These are phyloP conservation scores for Spea bombifrons DNA, from an alignment of 2,113 vertebrate species.

Conservation along the genomic window DNA sequence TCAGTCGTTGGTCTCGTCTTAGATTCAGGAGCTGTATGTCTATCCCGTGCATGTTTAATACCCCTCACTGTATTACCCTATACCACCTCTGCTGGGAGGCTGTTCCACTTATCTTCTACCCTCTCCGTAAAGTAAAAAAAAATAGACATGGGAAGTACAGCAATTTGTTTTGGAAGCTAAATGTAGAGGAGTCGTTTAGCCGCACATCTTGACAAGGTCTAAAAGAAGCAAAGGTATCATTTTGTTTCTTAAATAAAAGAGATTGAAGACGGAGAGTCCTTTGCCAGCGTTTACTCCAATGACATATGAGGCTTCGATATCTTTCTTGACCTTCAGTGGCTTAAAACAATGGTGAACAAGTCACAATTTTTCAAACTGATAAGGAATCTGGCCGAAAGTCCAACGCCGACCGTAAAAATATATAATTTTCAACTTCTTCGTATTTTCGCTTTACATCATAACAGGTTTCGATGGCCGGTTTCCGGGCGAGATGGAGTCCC, in stretches of 20 bases:
- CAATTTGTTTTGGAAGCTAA: too few relatives aligned
- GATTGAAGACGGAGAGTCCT: background rate
- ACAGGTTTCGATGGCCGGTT: too few relatives aligned
- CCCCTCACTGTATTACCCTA: too few relatives aligned
- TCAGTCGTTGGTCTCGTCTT: too few relatives aligned
- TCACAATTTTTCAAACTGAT: background rate
- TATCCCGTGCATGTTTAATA: too few relatives aligned
- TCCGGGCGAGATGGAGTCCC: too few relatives aligned
- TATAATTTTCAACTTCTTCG: too few relatives aligned
- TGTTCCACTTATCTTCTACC: too few relatives aligned
- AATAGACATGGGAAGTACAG: background rate
- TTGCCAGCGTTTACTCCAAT: background rate
- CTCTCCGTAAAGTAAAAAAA: background rate
- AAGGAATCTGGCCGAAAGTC: background rate
- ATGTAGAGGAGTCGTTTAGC: background rate
- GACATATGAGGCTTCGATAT: background rate
- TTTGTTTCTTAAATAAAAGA: background rate
- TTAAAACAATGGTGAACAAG: background rate
- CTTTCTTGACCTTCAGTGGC: background rate
- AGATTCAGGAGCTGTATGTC: too few relatives aligned
- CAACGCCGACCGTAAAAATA: background rate
- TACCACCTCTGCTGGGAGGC: too few relatives aligned
- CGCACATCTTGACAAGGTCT: background rate
- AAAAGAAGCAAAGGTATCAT: background rate
- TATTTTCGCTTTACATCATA: too few relatives aligned